These are phyloP conservation scores for Synchiropus splendidus DNA, from an alignment of 2,113 vertebrate species.

Conservation along the genomic window DNA sequence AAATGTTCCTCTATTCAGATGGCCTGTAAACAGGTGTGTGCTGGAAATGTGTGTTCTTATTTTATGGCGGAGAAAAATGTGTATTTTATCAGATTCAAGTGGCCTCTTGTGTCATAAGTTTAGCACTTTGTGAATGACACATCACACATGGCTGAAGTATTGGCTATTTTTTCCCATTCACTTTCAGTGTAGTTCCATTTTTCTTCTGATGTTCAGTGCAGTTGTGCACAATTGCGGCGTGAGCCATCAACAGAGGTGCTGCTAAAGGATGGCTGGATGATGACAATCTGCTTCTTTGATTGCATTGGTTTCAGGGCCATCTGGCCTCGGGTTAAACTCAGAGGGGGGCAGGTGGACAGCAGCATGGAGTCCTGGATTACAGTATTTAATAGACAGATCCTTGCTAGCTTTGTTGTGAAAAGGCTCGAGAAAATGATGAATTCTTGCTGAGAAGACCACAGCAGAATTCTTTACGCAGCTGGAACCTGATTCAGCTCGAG, in stretches of 20 bases:
- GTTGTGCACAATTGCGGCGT: conserved; percentile 17
- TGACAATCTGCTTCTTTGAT: conserved; percentile 28
- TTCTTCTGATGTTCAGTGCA: conserved; percentile 4
- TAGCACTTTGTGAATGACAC: no score
- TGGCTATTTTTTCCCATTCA: neutral
- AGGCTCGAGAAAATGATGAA: conserved; percentile 12
- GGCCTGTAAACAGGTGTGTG: no score
- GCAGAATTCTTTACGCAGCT: conserved; percentile 7
- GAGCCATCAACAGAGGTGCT: conserved; percentile 3
- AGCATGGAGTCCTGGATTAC: conserved; percentile 23
- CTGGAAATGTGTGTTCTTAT: no score
- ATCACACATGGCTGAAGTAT: neutral
- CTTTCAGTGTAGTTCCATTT: neutral
- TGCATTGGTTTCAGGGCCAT: conserved; percentile 18
- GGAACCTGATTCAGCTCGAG: conserved; percentile 2
- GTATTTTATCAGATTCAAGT: no score
- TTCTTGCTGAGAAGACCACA: conserved; percentile 1
- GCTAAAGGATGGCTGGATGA: conserved; percentile 12
- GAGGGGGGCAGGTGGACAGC: conserved; percentile 28
- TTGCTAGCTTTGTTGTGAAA: conserved; percentile 18
- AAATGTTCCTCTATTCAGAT: no score
- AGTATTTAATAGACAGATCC: conserved; percentile 32
- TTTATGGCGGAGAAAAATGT: no score
- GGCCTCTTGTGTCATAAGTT: no score
- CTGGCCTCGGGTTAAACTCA: conserved; percentile 11